Percentiles rank a stretch among this genome's conserved stretches.
phyloP scores from a whole-genome alignment of 2,113 vertebrate genomes.

The Malurus elegans region DNA sequence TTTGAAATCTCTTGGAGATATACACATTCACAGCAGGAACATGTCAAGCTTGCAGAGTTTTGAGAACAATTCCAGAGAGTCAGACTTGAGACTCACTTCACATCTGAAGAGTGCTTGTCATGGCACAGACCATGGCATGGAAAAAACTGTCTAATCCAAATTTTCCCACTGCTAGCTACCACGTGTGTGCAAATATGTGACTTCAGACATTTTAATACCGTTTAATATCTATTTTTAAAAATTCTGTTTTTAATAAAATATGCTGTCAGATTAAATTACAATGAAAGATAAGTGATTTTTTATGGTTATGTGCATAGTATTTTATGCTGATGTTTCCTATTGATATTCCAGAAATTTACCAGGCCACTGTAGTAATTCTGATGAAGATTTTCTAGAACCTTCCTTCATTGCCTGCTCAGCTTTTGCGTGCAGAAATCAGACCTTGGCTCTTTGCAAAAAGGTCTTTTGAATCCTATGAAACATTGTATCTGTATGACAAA shows the following conservation, averaged over 20 bases:
- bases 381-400: background rate
- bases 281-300: background rate
- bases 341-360: background rate
- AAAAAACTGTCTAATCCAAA: background rate
- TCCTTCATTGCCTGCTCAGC: background rate
- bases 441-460: background rate
- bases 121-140: background rate
- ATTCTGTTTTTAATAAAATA: background rate
- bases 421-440: fast-evolving
- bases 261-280: background rate
- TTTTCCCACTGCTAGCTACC: background rate
- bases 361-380: background rate
- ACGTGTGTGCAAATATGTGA: background rate
- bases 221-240: background rate
- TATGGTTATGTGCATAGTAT: background rate
- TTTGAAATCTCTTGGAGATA: background rate
- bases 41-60: background rate
- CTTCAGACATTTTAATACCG: background rate
- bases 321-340: background rate
- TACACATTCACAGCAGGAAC: background rate
- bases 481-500: background rate
- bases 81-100: background rate
- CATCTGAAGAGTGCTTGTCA: background rate
- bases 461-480: background rate
- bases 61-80: background rate